Evolutionary conservation across 2,113 vertebrate species (phyloP), one percentile per base, ranked within the genome.

Genomic region (Sus scrofa): DNA sequence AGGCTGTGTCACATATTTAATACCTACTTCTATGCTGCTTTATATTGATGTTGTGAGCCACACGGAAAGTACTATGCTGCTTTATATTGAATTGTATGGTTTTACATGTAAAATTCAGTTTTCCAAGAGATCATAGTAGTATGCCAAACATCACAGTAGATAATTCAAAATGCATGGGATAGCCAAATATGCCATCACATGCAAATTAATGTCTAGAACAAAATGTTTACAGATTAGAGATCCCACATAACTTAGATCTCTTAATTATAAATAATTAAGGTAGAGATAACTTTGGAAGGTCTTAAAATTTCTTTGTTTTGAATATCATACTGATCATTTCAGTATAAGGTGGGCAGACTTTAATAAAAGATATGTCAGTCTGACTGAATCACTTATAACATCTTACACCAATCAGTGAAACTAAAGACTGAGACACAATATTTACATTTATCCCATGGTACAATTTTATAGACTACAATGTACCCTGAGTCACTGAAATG

Each of bases 231-330:
- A 81, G 27, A 68, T 54, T 22, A 60, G 39, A 27, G 7, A 93
- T 44, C n/a, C n/a, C n/a, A n/a, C n/a, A n/a, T n/a, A n/a, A n/a
- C n/a, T n/a, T n/a, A n/a, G n/a, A n/a, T n/a, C n/a, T n/a, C n/a
- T n/a, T n/a, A n/a, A n/a, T n/a, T n/a, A n/a, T n/a, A n/a, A n/a
- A n/a, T n/a, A n/a, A n/a, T n/a, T n/a, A n/a, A n/a, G n/a, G n/a
- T n/a, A n/a, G n/a, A n/a, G 26, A 34, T n/a, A n/a, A 79, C 73
- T 88, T 88, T 52, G 50, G 27, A 65, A 74, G 26, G 39, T 74
- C 26, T 88, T 85, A 22, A 87, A 20, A 22, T 77, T 91, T 87
- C 44, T 91, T 9, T 39, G 63, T 91, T 87, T 73, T 91, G 44
- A 88, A 52, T 16, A 63, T 37, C 13, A 71, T 44, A 85, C 12